Base-by-base conservation (phyloP, 2,113 vertebrate genomes). In the Suncus etruscus region DNA sequence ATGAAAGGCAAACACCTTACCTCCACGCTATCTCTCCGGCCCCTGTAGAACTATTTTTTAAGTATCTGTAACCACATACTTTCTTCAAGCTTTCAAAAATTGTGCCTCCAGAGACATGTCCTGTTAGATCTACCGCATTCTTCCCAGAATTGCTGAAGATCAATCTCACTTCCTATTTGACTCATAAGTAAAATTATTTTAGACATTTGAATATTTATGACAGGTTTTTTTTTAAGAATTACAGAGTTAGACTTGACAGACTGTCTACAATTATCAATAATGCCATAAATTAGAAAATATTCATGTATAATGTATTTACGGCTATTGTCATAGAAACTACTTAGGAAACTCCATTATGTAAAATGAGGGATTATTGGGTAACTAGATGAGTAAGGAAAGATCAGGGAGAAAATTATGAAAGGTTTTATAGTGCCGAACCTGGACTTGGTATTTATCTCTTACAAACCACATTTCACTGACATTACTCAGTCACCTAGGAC, bases 141-240 rank as follows among this genome's bases (percentile, higher is more conserved):
- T 47, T 61, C 4, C 88, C 24, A 12, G 18, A 20, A 86, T 27
- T 80, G 3, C n/a, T 90, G 11, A 90, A 15, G 11, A 32, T n/a
- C 18, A 66, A 47, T 27, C 8, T 61, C 22, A 61, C 45, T 22
- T 31, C 8, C 51, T 76, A 61, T 16, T 61, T 88, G 31, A 65
- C 3, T 91, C 24, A 76, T 65, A 11, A 9, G 24, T 54, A 73
- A 77, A 80, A 86, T 77, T 83, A 31, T 61, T 88, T 86, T 51
- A 83, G 20, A 69, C 18, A 29, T 2, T 9, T 80, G 8, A 76
- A 54, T 79, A 82, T 72, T 90, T 78, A 61, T 16, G 1, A 16
- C 20, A 48, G 9, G 39, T 76, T 88, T 83, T 66, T 76, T 88
- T 83, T 66, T 79, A 77, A 31, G 87, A 70, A 27, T 5, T 48